phyloP scores from a whole-genome alignment of 53 echinoderm and acorn worm genomes.

The Temnopleurus reevesii region DNA sequence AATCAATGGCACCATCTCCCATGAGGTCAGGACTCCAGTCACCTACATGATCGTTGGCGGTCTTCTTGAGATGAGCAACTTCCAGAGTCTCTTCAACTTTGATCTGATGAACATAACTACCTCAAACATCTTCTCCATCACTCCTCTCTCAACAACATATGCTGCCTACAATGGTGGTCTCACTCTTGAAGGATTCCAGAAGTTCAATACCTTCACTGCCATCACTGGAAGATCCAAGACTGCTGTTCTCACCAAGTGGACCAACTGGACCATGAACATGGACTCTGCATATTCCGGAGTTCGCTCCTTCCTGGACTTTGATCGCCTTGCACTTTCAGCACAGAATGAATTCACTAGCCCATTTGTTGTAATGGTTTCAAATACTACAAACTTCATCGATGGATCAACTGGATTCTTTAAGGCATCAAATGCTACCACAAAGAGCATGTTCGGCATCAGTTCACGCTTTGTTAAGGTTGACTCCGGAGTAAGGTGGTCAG shows the following conservation, averaged over 20 bases:
- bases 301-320: constrained; percentile 36
- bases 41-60: constrained; percentile 33
- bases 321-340: constrained; percentile 7
- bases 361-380: background rate
- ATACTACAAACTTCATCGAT: constrained; percentile 28
- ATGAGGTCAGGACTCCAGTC: background rate
- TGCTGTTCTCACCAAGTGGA: constrained; percentile 49
- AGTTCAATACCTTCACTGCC: constrained; percentile 32
- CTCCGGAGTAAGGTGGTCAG: background rate
- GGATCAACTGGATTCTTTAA: constrained; percentile 46
- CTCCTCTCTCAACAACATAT: constrained; percentile 37
- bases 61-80: constrained; percentile 50
- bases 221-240: constrained; percentile 9
- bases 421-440: constrained; percentile 14
- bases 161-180: constrained; percentile 35
- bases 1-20: constrained; percentile 45
- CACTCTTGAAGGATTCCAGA: constrained; percentile 30
- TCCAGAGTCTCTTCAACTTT: constrained; percentile 51
- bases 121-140: constrained; percentile 24
- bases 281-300: constrained; percentile 29
- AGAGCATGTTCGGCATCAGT: constrained; percentile 21
- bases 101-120: constrained; percentile 41
- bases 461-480: constrained; percentile 46
- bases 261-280: constrained; percentile 52
- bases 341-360: constrained; percentile 39